These are phyloP conservation scores for Crotalus horridus DNA, from an alignment of 2,113 vertebrate species.

Conservation along the genomic window DNA sequence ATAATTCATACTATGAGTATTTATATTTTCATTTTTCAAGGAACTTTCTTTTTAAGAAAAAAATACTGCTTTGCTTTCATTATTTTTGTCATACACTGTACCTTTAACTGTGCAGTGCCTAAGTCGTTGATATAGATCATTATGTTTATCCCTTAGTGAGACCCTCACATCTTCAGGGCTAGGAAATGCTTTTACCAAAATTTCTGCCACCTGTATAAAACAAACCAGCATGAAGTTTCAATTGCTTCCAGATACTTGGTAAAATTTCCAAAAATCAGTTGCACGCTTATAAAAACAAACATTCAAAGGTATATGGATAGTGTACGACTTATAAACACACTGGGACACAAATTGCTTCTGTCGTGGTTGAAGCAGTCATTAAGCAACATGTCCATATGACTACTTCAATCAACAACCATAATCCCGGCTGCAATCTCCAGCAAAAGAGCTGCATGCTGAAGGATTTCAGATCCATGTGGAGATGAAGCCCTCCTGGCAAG, in stretches of 20 bases:
- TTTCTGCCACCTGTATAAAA: constrained; percentile 82
- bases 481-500: neutral
- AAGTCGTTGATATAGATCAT: constrained; percentile 77
- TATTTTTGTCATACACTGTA: constrained; percentile 39
- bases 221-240: neutral
- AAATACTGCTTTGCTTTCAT: neutral
- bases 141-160: constrained; percentile 88
- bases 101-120: constrained; percentile 71
- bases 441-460: neutral
- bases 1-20: neutral
- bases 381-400: neutral
- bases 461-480: neutral
- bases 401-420: neutral
- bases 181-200: constrained; percentile 84
- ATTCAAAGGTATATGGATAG: neutral
- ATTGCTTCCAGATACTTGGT: constrained; percentile 13
- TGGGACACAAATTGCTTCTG: neutral
- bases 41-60: neutral
- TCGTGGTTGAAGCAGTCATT: neutral
- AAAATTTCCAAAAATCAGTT: neutral
- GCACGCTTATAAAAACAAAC: neutral
- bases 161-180: constrained; percentile 85
- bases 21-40: neutral
- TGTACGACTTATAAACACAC: neutral
- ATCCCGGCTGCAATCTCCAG: neutral